Evolutionary conservation across 2,888 invertebrate species (phyloP).

Genomic region (Yponomeuta malinellus): DNA sequence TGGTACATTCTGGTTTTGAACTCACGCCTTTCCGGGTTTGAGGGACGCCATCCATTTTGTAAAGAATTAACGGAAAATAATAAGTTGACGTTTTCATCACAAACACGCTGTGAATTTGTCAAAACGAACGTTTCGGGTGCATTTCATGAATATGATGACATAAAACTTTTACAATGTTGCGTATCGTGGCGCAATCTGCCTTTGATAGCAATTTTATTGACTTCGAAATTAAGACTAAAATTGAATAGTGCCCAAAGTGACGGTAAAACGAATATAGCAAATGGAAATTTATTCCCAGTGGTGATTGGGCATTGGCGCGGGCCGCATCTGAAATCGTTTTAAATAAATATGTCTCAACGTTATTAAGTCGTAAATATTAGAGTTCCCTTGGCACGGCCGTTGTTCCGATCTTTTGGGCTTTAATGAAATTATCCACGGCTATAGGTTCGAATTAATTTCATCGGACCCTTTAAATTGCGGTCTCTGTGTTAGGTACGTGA

Average conservation of each 20-base stretch:
- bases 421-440: constrained; percentile 58
- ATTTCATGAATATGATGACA: too few species aligned
- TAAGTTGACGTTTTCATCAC: too few species aligned
- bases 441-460: constrained; percentile 54
- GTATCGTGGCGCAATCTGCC: neutral
- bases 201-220: neutral
- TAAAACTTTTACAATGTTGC: too few species aligned
- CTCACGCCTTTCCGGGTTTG: too few species aligned
- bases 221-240: neutral
- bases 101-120: too few species aligned
- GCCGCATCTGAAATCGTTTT: constrained; percentile 16
- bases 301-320: constrained; percentile 4
- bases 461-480: constrained; percentile 39
- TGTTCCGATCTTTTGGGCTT: constrained; percentile 32
- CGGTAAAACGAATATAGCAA: neutral
- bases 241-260: neutral
- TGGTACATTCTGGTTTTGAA: too few species aligned
- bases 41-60: too few species aligned
- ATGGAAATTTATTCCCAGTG: neutral
- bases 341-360: constrained; percentile 33
- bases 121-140: too few species aligned
- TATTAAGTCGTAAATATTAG: constrained; percentile 53
- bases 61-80: too few species aligned
- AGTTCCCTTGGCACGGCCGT: constrained; percentile 28
- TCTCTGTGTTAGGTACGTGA: neutral